These are phyloP conservation scores for Darevskia nairensis DNA, from an alignment of 2,797 vertebrate species.

Conservation along the genomic window DNA sequence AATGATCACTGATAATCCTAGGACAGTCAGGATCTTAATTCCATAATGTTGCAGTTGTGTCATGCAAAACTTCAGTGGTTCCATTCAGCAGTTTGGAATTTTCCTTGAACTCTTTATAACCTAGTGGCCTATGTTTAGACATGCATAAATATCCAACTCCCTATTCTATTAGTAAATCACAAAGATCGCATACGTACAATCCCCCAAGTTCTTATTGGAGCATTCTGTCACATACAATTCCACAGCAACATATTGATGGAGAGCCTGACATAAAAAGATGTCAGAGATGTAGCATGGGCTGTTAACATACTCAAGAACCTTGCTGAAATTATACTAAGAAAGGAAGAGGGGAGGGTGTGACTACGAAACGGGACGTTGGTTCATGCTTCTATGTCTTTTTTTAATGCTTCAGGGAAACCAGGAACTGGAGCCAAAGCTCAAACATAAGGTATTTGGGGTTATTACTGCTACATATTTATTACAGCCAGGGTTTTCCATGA, in stretches of 20 bases:
- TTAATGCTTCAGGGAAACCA: constrained; percentile 1
- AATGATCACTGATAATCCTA: neutral
- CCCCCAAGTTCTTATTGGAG: neutral
- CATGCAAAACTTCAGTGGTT: neutral
- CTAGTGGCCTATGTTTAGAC: neutral
- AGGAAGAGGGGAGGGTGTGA: neutral
- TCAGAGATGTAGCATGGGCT: neutral
- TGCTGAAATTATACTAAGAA: neutral
- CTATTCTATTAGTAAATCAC: neutral
- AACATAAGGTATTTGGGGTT: neutral
- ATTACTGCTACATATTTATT: neutral
- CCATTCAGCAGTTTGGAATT: constrained; percentile 3
- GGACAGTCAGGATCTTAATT: neutral
- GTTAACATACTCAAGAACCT: neutral
- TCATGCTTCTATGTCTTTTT: neutral
- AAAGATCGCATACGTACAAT: constrained; percentile 5
- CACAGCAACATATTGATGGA: rapidly evolving
- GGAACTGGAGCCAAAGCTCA: neutral
- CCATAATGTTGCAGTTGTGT: neutral
- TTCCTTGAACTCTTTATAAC: constrained; percentile 33
- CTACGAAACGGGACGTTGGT: neutral
- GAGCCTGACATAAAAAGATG: neutral
- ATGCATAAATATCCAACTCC: neutral
- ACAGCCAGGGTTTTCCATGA: neutral
- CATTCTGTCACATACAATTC: neutral